These are phyloP conservation scores for Neoarius graeffei DNA, from an alignment of 2,113 vertebrate genomes.

Conservation along the genomic window DNA sequence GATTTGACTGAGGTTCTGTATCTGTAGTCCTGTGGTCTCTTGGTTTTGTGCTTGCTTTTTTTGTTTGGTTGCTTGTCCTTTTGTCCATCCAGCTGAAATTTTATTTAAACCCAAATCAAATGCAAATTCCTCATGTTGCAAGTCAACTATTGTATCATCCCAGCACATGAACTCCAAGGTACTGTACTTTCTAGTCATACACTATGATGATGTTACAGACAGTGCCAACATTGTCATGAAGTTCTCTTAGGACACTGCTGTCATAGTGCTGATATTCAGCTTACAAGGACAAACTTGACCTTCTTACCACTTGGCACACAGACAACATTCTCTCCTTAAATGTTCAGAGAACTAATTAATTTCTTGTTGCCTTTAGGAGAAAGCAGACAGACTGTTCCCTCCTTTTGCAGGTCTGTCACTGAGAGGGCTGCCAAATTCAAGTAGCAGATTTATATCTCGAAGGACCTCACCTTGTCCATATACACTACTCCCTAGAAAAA, in stretches of 20 bases:
- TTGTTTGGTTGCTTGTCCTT: neutral
- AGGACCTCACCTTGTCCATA: slow-evolving; percentile 31
- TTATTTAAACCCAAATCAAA: neutral
- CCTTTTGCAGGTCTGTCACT: neutral
- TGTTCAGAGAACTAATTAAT: slow-evolving; percentile 31
- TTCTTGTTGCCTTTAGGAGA: slow-evolving; percentile 25
- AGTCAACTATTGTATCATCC: neutral
- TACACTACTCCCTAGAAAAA: slow-evolving; percentile 6
- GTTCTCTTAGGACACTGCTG: slow-evolving; percentile 1
- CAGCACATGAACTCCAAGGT: neutral
- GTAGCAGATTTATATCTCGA: slow-evolving; percentile 29
- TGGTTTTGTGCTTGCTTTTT: neutral
- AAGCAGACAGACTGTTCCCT: slow-evolving; percentile 21
- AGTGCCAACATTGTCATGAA: neutral
- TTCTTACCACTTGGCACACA: neutral
- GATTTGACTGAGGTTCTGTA: neutral
- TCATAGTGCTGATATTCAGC: slow-evolving; percentile 17
- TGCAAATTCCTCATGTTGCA: neutral
- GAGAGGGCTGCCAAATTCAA: slow-evolving; percentile 9
- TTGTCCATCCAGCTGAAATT: neutral
- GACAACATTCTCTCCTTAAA: slow-evolving; percentile 15
- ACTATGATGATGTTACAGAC: neutral
- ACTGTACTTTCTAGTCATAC: slow-evolving; percentile 9
- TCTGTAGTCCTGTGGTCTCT: neutral
- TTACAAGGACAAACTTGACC: slow-evolving; percentile 4